A percentile compares a stretch with the other conserved stretches of the same genome.
These are phyloP conservation scores for Pimephales promelas DNA, from an alignment of 2,113 vertebrate species.

Conservation along the genomic window DNA sequence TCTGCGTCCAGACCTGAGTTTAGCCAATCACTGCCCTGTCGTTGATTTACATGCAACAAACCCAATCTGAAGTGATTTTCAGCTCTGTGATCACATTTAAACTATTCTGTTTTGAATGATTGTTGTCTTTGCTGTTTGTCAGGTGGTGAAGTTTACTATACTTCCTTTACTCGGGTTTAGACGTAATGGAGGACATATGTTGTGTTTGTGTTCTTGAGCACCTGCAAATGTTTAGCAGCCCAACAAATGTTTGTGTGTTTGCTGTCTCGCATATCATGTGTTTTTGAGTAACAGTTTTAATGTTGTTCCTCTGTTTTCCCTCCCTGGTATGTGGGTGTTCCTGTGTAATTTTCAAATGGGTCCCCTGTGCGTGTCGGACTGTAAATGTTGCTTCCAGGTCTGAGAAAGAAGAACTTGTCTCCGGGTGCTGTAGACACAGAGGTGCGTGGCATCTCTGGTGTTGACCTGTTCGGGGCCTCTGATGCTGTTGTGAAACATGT, in stretches of 20 bases:
- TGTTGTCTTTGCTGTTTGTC: neutral
- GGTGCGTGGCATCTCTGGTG: slow-evolving; percentile 89
- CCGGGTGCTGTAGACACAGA: slow-evolving; percentile 92
- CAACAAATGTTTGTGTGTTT: slow-evolving; percentile 50
- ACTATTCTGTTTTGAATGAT: neutral
- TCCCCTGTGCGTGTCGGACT: slow-evolving; percentile 51
- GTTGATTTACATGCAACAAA: neutral
- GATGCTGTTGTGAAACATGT: slow-evolving; percentile 97
- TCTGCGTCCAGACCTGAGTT: slow-evolving; percentile 53
- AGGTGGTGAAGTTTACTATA: neutral
- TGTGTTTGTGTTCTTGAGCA: slow-evolving; percentile 60
- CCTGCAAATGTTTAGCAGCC: slow-evolving; percentile 64
- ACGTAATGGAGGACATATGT: slow-evolving; percentile 51
- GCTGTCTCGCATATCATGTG: neutral
- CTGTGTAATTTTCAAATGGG: slow-evolving; percentile 63
- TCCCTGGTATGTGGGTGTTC: slow-evolving; percentile 45
- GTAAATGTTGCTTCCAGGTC: slow-evolving; percentile 79
- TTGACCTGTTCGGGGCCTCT: slow-evolving; percentile 92
- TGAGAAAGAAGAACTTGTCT: slow-evolving; percentile 96
- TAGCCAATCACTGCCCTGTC: slow-evolving; percentile 28
- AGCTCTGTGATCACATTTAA: neutral
- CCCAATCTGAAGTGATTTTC: neutral
- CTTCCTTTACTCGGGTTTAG: slow-evolving; percentile 52
- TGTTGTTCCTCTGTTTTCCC: slow-evolving; percentile 31
- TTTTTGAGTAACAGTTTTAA: slow-evolving; percentile 20